These are phyloP conservation scores for Leptinotarsa tumamoca DNA, from an alignment of 2,888 invertebrate genomes.

Conservation along the genomic window DNA sequence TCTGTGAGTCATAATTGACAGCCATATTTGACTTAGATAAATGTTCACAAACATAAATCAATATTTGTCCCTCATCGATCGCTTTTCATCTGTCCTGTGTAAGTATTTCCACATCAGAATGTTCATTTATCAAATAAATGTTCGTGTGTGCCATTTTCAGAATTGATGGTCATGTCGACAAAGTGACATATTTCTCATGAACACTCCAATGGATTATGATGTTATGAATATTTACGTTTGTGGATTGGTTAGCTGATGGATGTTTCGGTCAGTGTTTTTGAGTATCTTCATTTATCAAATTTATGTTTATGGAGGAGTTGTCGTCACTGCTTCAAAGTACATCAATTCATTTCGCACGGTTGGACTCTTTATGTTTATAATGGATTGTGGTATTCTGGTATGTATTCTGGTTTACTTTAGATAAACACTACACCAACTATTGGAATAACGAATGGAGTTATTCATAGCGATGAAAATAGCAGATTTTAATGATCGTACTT, in stretches of 20 bases:
- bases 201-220: not conserved
- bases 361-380: not conserved
- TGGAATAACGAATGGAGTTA: too few species aligned
- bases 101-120: not conserved
- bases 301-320: not conserved
- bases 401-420: too few species aligned
- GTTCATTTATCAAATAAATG: not conserved
- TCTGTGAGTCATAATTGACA: not conserved
- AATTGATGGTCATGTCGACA: not conserved
- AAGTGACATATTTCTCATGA: conserved; percentile 2
- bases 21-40: not conserved
- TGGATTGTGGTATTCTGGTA: not conserved
- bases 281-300: not conserved
- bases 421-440: too few species aligned
- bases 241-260: not conserved
- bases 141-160: not conserved
- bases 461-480: too few species aligned
- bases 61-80: not conserved
- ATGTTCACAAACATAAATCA: too few species aligned
- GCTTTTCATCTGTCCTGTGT: not conserved
- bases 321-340: not conserved
- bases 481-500: too few species aligned
- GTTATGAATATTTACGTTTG: conserved; percentile 15
- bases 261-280: not conserved
- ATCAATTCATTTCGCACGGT: not conserved